Evolutionary conservation across 2,113 vertebrate species (phyloP).

Genomic region (Willisornis vidua): DNA sequence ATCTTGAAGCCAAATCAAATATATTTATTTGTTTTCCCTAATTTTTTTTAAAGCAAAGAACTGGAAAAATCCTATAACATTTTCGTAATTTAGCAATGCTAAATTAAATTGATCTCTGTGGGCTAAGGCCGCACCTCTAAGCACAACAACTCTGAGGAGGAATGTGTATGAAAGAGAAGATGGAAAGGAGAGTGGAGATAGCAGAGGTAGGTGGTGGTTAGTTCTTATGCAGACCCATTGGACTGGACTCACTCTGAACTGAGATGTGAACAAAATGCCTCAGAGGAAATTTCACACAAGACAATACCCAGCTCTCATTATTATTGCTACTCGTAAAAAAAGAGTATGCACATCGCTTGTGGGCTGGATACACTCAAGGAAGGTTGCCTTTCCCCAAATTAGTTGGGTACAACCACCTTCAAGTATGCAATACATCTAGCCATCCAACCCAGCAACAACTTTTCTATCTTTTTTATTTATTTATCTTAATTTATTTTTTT

Average conservation of each 20-base stretch:
- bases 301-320: not conserved
- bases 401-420: not conserved
- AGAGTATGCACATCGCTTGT: not conserved
- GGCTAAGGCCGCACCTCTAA: not conserved
- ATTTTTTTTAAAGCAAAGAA: not conserved
- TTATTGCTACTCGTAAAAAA: not conserved
- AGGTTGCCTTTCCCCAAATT: not conserved
- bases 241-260: not conserved
- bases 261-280: not conserved
- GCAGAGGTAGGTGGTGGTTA: not conserved
- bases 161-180: not conserved
- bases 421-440: fast-evolving
- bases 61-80: fast-evolving
- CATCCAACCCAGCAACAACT: not conserved
- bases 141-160: not conserved
- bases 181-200: not conserved
- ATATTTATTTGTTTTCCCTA: slow-evolving; percentile 7
- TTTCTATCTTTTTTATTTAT: not conserved
- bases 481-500: not conserved
- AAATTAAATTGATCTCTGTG: not conserved
- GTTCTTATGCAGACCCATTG: not conserved
- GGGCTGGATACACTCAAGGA: not conserved
- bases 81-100: not conserved
- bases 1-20: not conserved
- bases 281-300: not conserved